Percentiles rank a stretch among this genome's conserved stretches.
Conservation (phyloP, 2,888 invertebrate genomes). For the Clitarchus hookeri region DNA sequence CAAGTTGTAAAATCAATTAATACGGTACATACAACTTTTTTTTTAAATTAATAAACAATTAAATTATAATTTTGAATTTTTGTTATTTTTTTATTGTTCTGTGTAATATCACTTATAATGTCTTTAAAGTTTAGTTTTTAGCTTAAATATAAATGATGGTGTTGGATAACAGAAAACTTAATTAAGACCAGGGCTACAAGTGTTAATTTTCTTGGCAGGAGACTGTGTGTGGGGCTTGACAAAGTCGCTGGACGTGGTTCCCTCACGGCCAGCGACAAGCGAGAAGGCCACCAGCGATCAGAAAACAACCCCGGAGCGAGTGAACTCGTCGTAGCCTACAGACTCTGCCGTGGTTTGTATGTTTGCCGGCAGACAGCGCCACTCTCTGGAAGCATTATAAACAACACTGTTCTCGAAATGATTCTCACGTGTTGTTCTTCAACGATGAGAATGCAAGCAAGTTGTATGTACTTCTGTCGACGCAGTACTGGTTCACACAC, state of each 20-base stretch:
- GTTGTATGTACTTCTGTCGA: not conserved
- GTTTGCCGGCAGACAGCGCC: not conserved
- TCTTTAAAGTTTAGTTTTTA: too few relatives aligned
- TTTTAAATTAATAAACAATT: too few relatives aligned
- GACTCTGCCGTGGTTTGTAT: not conserved
- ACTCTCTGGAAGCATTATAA: not conserved
- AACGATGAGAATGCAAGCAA: too few relatives aligned
- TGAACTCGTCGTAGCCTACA: not conserved
- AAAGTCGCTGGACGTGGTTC: conserved; percentile 18
- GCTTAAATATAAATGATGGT: too few relatives aligned
- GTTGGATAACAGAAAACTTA: too few relatives aligned
- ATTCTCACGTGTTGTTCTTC: not conserved
- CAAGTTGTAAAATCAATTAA: too few relatives aligned
- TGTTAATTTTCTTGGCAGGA: not conserved
- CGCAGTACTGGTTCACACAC: not conserved
- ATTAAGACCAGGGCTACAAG: too few relatives aligned
- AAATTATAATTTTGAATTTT: too few relatives aligned
- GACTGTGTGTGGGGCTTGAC: conserved; percentile 10
- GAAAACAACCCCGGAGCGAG: too few relatives aligned
- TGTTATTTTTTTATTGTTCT: too few relatives aligned
- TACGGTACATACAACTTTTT: too few relatives aligned
- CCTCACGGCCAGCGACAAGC: not conserved
- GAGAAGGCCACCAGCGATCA: not conserved
- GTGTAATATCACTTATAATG: too few relatives aligned
- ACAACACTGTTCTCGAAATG: not conserved